Base-by-base conservation (phyloP, 2,888 invertebrate genomes). In the Drosophila subsilvestris region DNA sequence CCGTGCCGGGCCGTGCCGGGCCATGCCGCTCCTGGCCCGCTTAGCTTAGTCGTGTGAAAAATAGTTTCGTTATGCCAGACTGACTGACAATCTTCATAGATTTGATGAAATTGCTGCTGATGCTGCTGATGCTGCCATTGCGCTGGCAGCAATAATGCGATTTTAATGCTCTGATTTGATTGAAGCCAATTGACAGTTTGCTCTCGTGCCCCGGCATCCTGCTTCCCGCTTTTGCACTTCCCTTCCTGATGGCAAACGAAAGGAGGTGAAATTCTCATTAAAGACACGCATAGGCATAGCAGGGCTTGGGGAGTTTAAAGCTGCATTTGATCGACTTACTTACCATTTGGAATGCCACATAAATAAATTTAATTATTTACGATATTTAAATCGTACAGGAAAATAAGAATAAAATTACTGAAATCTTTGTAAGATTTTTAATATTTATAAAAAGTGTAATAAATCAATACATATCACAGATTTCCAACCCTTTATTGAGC, bases 131-230 rank as follows among this genome's bases (percentile, higher is more conserved):
- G 53, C 63, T 59, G 56, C 59, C 73, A 54, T 63, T 74, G 65
- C 69, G 59, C 59, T 67, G 79, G 50, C 70, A 60, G 73, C 76
- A 76, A 69, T 80, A 87, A 84, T 81, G 80, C 73, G 87, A 81
- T 75, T 84, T 79, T 79, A 80, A 86, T 84, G 80, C 80, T 62
- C 54, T 81, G 75, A 87, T 85, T 82, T 66, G 69, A 85, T 87
- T 85, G 73, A 71, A 79, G 83, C 83, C 83, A 86, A 86, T 79
- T 86, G 80, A 71, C 77, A 75, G 70, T 65, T 75, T 78, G 74
- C 78, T 37, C 55, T 67, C 60, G 62, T 53, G 50, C 57, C 44
- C 8, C n/a, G 7, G 20, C 48, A 50, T 53, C 53, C 57, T 27
- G 56, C 57, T 56, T 53, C 49, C 55, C 27, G 55, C 29, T 25